Evolutionary conservation across 53 echinoderm and acorn worm species (phyloP), one percentile per base, ranked within the genome.

Genomic region (Pentamera pediparva): DNA sequence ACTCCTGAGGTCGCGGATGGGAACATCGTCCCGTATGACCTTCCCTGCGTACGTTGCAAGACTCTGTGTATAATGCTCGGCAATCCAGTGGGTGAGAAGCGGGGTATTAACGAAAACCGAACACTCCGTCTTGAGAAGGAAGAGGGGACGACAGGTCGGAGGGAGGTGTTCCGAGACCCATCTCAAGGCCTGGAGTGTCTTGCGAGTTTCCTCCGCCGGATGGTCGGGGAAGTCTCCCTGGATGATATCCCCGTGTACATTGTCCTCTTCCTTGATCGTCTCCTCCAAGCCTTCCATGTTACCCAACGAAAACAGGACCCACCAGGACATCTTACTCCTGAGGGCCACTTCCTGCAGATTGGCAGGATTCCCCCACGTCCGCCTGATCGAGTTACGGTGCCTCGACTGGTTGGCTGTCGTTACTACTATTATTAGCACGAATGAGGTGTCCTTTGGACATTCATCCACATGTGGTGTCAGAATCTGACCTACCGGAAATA

Each of bases 181-280:
- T 30, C 76, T 76, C 60, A 95, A 81, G 2, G 69, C 78, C 83
- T 86, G 76, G 82, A 95, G 82, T 30, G 79, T 65, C 69, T 91
- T 95, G 5, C 96, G 81, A n/a, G 96, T 95, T 9, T 82, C 85
- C 27, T 95, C 96, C 0, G 78, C 36, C 5, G 67, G 60, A 3
- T 85, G 50, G 43, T 95, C 96, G 18, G 51, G 15, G 55, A 95
- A 95, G 36, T 87, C 85, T 17, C 96, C 96, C 57, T 90, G 96
- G 24, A 95, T 33, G 70, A 95, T 74, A 61, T 95, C 96, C 6
- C 80, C 77, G 32, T 79, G 47, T 0, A 45, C 35, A 18, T 73
- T 35, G 0, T 60, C 31, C 29, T 95, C 96, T 36, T 30, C 17
- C 25, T 30, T 51, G 28, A 91, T 73, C 15, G 61, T 75, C 1